Conservation (phyloP, 1,140 invertebrate genomes). For the Gryon sp. region DNA sequence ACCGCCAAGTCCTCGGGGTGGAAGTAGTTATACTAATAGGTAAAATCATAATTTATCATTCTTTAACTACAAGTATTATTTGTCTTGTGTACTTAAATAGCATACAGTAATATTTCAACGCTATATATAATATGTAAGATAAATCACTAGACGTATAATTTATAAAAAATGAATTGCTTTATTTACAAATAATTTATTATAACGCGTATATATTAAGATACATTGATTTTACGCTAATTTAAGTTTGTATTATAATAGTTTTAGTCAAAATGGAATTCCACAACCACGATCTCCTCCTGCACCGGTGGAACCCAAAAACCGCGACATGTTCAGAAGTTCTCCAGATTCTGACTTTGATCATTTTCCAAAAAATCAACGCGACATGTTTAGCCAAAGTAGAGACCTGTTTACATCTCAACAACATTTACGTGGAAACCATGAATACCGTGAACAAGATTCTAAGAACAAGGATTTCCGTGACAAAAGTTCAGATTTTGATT, state of each 20-base stretch:
- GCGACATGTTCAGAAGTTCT: constrained; percentile 84
- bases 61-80: too few species aligned
- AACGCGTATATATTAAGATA: not conserved
- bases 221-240: constrained; percentile 3
- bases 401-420: constrained; percentile 75
- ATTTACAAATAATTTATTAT: too few species aligned
- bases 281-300: constrained; percentile 82
- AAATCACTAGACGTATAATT: too few species aligned
- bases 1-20: constrained; percentile 78
- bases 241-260: constrained; percentile 17
- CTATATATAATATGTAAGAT: not conserved
- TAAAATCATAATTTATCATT: too few species aligned
- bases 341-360: constrained; percentile 83
- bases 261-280: constrained; percentile 76
- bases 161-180: too few species aligned
- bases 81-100: too few species aligned
- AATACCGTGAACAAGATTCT: constrained; percentile 77
- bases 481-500: constrained; percentile 75
- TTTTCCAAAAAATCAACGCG: constrained; percentile 74
- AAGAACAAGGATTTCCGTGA: constrained; percentile 80
- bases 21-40: constrained; percentile 80
- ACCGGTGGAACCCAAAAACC: constrained; percentile 85
- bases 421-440: constrained; percentile 72
- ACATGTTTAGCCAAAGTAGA: constrained; percentile 77
- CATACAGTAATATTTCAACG: constrained; percentile 1